Conservation (phyloP, 2,888 invertebrate genomes). For the Drosophila mayaguana region DNA sequence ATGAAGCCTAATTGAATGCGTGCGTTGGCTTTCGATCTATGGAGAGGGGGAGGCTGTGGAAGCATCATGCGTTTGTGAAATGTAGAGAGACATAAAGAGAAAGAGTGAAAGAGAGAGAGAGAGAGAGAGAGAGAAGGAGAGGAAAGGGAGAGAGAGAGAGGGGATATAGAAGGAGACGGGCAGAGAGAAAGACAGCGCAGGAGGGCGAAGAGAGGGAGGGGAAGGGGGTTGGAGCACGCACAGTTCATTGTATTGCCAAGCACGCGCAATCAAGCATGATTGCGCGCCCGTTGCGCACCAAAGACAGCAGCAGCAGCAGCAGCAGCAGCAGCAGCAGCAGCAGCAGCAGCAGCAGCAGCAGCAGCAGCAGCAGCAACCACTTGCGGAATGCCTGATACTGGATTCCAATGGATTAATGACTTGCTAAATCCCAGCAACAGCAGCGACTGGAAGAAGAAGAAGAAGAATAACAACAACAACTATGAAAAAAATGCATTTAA, state of each 20-base stretch:
- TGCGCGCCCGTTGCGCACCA: slow-evolving; percentile 56
- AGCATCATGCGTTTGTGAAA: background rate
- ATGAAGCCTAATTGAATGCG: slow-evolving; percentile 83
- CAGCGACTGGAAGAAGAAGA: background rate
- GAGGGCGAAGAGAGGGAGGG: background rate
- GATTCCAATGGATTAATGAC: slow-evolving; percentile 50
- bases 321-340: slow-evolving; percentile 19
- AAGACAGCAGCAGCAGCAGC: slow-evolving; percentile 20
- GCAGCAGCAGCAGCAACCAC: slow-evolving; percentile 19
- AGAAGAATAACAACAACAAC: slow-evolving; percentile 24
- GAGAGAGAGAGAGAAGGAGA: background rate
- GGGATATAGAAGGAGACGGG: too few relatives aligned
- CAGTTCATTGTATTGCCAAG: slow-evolving; percentile 57
- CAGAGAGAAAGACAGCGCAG: background rate
- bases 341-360: slow-evolving; percentile 21
- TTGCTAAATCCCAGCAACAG: slow-evolving; percentile 59
- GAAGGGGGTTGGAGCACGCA: background rate
- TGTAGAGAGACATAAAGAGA: background rate
- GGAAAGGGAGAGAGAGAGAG: background rate
- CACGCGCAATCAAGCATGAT: slow-evolving; percentile 58
- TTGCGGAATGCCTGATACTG: slow-evolving; percentile 51
- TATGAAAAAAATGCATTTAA: slow-evolving; percentile 1
- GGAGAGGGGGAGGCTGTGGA: background rate
- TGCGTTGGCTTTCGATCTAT: slow-evolving; percentile 18
- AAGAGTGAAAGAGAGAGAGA: background rate